Evolutionary conservation across 2,888 invertebrate species (phyloP).

Genomic region (Lepidochrysops patricia): DNA sequence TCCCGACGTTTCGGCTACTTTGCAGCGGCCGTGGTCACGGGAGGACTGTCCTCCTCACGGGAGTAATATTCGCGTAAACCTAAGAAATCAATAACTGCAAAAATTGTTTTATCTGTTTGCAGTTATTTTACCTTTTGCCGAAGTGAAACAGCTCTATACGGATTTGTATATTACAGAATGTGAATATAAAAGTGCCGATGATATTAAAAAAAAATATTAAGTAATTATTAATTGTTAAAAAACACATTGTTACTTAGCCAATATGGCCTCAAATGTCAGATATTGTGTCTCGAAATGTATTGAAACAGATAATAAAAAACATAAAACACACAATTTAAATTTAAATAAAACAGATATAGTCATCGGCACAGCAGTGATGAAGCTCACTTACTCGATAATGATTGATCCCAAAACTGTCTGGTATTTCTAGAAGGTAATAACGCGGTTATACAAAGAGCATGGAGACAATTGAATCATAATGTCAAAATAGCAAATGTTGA

Average conservation of each 20-base stretch:
- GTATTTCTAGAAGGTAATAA: constrained; percentile 26
- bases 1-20: too few species aligned
- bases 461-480: too few species aligned
- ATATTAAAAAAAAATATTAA: background rate
- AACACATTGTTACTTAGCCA: background rate
- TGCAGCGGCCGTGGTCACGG: too few species aligned
- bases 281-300: background rate
- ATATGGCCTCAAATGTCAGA: background rate
- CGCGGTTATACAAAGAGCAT: background rate
- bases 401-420: constrained; percentile 62
- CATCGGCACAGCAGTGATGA: constrained; percentile 15
- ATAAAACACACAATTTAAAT: background rate
- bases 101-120: too few species aligned
- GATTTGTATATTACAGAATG: constrained; percentile 15
- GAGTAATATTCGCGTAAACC: too few species aligned
- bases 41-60: too few species aligned
- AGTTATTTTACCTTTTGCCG: too few species aligned
- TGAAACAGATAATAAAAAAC: background rate
- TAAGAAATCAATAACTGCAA: too few species aligned
- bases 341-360: background rate
- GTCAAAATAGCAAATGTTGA: too few species aligned
- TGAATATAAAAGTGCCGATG: background rate
- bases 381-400: constrained; percentile 28
- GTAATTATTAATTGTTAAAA: background rate
- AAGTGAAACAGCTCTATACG: too few species aligned